Evolutionary conservation across 2,113 vertebrate genomes (phyloP).

Genomic region (Lagopus leucura): DNA sequence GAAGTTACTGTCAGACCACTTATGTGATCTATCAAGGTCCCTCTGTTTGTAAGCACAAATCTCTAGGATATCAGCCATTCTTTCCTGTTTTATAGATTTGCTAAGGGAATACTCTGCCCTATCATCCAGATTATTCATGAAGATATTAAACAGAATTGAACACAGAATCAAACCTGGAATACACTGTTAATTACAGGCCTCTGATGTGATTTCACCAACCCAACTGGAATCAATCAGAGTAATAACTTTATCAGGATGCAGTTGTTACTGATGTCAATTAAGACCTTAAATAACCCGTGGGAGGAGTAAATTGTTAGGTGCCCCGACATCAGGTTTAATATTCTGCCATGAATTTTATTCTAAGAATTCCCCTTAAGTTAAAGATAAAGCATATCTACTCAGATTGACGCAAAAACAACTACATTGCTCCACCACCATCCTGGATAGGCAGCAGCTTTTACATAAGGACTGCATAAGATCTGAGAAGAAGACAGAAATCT

Average conservation of each 20-base stretch:
- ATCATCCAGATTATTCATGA: background rate
- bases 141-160: background rate
- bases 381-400: background rate
- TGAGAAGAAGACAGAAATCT: background rate
- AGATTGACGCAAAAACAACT: background rate
- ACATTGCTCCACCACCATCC: background rate
- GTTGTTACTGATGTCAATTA: background rate
- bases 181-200: background rate
- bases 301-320: background rate
- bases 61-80: background rate
- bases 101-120: background rate
- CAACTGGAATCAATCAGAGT: background rate
- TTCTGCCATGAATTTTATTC: background rate
- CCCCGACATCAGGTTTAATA: background rate
- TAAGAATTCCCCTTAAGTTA: rapidly evolving
- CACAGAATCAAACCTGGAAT: background rate
- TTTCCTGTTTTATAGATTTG: background rate
- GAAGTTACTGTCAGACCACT: background rate
- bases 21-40: background rate
- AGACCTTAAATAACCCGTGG: background rate
- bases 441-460: background rate
- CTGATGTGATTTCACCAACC: background rate
- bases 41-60: background rate
- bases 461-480: background rate
- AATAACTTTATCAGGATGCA: background rate